Conservation (phyloP, 2,888 invertebrate genomes). For the Heterodera filipjevi region DNA sequence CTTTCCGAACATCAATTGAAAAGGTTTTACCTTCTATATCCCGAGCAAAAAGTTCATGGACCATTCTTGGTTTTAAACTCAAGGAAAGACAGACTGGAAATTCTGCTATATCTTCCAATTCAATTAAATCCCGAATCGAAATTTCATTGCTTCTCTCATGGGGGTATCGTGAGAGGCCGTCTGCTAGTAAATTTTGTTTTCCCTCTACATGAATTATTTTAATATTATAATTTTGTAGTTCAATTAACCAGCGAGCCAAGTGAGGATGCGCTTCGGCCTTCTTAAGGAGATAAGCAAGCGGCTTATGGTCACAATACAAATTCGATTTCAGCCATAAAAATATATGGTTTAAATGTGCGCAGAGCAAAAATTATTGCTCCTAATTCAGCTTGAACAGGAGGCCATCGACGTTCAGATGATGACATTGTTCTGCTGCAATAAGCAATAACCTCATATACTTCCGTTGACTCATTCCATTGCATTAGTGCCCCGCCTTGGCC, state of each 20-base stretch:
- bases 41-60: background rate
- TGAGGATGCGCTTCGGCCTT: constrained; percentile 29
- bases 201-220: constrained; percentile 27
- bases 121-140: background rate
- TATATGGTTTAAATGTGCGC: constrained; percentile 5
- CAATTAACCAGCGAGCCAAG: constrained; percentile 25
- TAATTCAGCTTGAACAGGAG: constrained; percentile 2
- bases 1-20: constrained; percentile 6
- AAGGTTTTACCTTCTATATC: background rate
- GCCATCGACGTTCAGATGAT: background rate
- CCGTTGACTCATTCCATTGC: constrained; percentile 24
- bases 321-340: background rate
- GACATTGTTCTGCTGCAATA: constrained; percentile 25
- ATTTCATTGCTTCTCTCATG: background rate
- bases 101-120: constrained; percentile 22
- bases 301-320: constrained; percentile 4
- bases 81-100: constrained; percentile 7
- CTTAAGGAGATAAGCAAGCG: constrained; percentile 2
- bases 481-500: constrained; percentile 33
- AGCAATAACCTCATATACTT: constrained; percentile 27
- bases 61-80: background rate
- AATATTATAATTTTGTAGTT: constrained; percentile 16
- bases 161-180: constrained; percentile 12
- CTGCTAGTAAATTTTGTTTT: constrained; percentile 17
- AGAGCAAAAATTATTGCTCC: constrained; percentile 21